Evolutionary conservation across 2,888 invertebrate species (phyloP).

Genomic region (Polydrusus cervinus): DNA sequence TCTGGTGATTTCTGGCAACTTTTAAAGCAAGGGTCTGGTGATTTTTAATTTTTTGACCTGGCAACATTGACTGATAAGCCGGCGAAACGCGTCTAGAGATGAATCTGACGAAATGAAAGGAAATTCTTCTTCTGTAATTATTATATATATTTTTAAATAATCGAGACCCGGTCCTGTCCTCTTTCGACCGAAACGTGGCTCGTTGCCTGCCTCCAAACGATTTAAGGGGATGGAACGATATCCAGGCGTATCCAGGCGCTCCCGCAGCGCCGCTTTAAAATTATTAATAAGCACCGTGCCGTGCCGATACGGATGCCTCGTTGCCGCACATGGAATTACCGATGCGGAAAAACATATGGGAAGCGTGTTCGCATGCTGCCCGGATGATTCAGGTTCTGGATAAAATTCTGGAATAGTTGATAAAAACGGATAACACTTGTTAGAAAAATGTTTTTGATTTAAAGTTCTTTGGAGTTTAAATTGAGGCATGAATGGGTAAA

Average conservation of each 20-base stretch:
- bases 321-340: conserved; percentile 21
- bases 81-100: too few species aligned
- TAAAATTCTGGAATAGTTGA: neutral
- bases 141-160: too few species aligned
- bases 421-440: neutral
- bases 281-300: conserved; percentile 49
- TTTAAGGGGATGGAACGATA: conserved; percentile 42
- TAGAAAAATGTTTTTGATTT: too few species aligned
- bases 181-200: conserved; percentile 36
- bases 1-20: too few species aligned
- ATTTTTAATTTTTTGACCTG: too few species aligned
- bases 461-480: too few species aligned
- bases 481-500: too few species aligned
- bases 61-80: too few species aligned
- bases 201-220: conserved; percentile 46
- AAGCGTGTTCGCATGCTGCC: conserved; percentile 1
- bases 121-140: too few species aligned
- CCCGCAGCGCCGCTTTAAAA: conserved; percentile 40
- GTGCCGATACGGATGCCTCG: conserved; percentile 29
- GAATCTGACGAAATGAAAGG: too few species aligned
- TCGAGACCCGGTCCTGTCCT: conserved; percentile 24
- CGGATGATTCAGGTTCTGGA: conserved; percentile 9
- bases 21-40: too few species aligned
- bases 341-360: conserved; percentile 24
- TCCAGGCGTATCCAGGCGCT: conserved; percentile 29